Conservation (phyloP, 2,113 vertebrate genomes). For the Pipa parva region DNA sequence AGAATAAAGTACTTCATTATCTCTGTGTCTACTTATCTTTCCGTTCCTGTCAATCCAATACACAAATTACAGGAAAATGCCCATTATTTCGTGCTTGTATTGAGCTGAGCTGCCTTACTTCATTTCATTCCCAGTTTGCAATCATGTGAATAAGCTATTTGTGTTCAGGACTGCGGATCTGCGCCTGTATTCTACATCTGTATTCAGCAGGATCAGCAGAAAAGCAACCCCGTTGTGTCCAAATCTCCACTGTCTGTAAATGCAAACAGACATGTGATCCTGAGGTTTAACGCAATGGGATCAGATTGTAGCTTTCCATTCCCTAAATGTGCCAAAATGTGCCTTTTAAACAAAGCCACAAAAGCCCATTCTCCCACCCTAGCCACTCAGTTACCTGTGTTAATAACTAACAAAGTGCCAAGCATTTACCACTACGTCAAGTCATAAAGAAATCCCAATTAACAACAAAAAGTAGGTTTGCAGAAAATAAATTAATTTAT, state of each 20-base stretch:
- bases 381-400: neutral
- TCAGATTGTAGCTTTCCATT: slow-evolving; percentile 21
- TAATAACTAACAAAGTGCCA: neutral
- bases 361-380: neutral
- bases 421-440: neutral
- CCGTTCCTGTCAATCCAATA: slow-evolving; percentile 9
- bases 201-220: slow-evolving; percentile 18
- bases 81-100: neutral
- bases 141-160: slow-evolving; percentile 3
- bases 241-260: slow-evolving; percentile 16
- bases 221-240: slow-evolving; percentile 13
- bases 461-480: slow-evolving; percentile 58
- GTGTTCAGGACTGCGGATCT: slow-evolving; percentile 1
- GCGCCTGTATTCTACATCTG: neutral
- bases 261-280: slow-evolving; percentile 15
- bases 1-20: no score
- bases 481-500: slow-evolving; percentile 99
- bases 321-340: slow-evolving; percentile 28
- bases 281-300: slow-evolving; percentile 39
- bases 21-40: slow-evolving; percentile 52
- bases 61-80: neutral
- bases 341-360: slow-evolving; percentile 15
- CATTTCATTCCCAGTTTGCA: slow-evolving; percentile 8
- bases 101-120: slow-evolving; percentile 10
- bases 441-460: slow-evolving; percentile 32